These are phyloP conservation scores for Melopsittacus undulatus DNA, from an alignment of 2,797 vertebrate species.

Conservation along the genomic window DNA sequence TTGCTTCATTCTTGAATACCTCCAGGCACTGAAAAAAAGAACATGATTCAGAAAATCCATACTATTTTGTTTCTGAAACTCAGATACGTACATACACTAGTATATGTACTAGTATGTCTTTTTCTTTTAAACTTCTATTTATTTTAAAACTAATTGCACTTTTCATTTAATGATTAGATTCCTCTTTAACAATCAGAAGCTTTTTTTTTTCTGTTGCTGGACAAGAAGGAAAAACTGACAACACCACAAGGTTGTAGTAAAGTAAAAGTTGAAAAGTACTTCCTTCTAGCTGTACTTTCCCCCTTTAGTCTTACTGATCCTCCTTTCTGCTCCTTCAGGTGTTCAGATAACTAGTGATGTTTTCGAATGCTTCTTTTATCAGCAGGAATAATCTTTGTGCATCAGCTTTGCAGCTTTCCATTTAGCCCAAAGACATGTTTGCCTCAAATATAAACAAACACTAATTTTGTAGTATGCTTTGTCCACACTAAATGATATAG, in stretches of 20 bases:
- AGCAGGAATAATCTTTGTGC: slow-evolving; percentile 2
- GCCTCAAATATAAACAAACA: not conserved
- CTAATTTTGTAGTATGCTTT: not conserved
- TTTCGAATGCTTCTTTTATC: slow-evolving; percentile 12
- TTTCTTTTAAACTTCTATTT: not conserved
- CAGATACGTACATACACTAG: too few relatives aligned
- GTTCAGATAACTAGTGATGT: not conserved
- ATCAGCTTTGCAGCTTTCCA: not conserved
- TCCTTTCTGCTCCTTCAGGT: not conserved
- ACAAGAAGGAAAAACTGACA: not conserved
- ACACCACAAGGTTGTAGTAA: not conserved
- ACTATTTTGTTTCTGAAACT: not conserved
- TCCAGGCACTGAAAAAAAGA: not conserved
- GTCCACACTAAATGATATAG: not conserved
- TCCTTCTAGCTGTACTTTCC: not conserved
- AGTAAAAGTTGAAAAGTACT: not conserved
- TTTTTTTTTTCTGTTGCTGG: not conserved
- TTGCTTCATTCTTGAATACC: not conserved
- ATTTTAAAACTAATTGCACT: not conserved
- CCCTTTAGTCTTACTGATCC: not conserved
- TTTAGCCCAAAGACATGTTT: not conserved
- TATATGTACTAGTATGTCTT: not conserved
- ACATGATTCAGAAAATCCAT: not conserved
- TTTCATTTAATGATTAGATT: not conserved
- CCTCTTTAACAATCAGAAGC: not conserved